phyloP scores from a whole-genome alignment of 2,888 invertebrate species.

The Tetrapedia diversipes region DNA sequence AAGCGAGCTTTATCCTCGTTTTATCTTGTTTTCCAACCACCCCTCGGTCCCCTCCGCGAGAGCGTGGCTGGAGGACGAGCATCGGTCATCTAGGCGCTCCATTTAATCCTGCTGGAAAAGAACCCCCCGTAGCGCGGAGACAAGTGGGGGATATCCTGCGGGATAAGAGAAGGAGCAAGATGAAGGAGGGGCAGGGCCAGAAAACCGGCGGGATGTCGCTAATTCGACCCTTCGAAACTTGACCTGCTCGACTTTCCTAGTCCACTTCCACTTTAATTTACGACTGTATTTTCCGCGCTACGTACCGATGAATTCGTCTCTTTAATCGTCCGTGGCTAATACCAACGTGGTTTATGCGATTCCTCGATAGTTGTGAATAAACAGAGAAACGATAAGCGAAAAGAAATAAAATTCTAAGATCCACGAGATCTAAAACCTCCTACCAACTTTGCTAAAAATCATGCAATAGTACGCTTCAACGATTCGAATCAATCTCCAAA shows the following conservation, averaged over 20 bases:
- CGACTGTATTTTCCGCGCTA: slow-evolving; percentile 34
- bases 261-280: slow-evolving; percentile 48
- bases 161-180: slow-evolving; percentile 73
- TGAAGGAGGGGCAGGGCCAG: slow-evolving; percentile 39
- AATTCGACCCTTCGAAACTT: slow-evolving; percentile 79
- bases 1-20: slow-evolving; percentile 79
- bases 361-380: no score
- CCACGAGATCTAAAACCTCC: no score
- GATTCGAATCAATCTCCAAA: no score
- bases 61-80: slow-evolving; percentile 69
- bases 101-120: slow-evolving; percentile 81
- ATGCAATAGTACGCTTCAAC: no score
- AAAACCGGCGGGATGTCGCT: slow-evolving; percentile 74
- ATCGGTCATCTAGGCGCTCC: slow-evolving; percentile 82
- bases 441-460: no score
- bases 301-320: slow-evolving; percentile 17
- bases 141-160: slow-evolving; percentile 77
- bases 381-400: no score
- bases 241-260: slow-evolving; percentile 63
- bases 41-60: slow-evolving; percentile 53
- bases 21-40: slow-evolving; percentile 79
- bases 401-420: no score
- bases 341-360: neutral
- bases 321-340: slow-evolving; percentile 47
- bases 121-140: slow-evolving; percentile 74